Percentiles rank a stretch among this genome's conserved stretches.
Evolutionary conservation across 2,888 invertebrate species (phyloP).

Genomic region (Drepana falcataria): DNA sequence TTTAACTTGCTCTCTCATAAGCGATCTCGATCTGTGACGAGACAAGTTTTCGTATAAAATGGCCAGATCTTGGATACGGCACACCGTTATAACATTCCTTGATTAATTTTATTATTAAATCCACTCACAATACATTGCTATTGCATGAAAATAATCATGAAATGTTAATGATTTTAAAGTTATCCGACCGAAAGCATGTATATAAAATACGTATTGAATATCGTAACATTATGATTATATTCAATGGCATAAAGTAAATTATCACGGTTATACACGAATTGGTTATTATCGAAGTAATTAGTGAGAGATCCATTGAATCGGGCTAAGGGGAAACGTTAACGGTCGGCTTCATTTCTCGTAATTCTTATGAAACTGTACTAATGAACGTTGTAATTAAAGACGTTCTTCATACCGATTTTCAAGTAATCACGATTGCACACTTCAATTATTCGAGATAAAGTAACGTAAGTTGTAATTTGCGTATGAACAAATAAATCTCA

Average conservation of each 20-base stretch:
- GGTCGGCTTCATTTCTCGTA: conserved; percentile 4
- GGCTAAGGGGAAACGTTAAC: conserved; percentile 1
- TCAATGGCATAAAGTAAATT: background rate
- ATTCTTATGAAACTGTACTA: conserved; percentile 7
- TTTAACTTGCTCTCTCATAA: too few relatives aligned
- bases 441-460: background rate
- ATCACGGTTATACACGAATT: background rate
- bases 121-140: too few relatives aligned
- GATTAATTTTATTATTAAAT: too few relatives aligned
- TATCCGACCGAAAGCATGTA: too few relatives aligned
- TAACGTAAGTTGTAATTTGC: background rate
- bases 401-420: conserved; percentile 1
- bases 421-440: conserved; percentile 3
- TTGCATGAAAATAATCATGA: background rate
- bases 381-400: conserved; percentile 6
- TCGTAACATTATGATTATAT: background rate
- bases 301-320: conserved; percentile 3
- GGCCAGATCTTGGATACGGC: too few relatives aligned
- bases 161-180: too few relatives aligned
- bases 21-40: too few relatives aligned
- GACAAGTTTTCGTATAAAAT: too few relatives aligned
- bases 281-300: conserved; percentile 3
- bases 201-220: too few relatives aligned
- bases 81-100: too few relatives aligned
- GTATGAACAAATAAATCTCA: background rate